A percentile compares a stretch with the other conserved stretches of the same genome.
Evolutionary conservation across 1,140 invertebrate species (phyloP).

Genomic region (Temnothorax curvispinosus): DNA sequence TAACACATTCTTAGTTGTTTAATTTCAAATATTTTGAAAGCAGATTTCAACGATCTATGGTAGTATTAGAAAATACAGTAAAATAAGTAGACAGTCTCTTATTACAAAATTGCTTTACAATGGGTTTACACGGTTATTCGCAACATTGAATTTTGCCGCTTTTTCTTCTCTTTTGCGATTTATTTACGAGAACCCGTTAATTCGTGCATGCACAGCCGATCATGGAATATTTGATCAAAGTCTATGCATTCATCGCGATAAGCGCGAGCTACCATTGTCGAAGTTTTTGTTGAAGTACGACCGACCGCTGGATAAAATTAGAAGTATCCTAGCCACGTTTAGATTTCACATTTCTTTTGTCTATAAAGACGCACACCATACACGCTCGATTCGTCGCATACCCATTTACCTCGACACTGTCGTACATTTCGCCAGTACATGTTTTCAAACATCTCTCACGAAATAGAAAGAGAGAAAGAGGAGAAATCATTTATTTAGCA

Average conservation of each 20-base stretch:
- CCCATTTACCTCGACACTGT: slow-evolving; percentile 18
- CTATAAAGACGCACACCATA: not conserved
- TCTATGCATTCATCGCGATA: not conserved
- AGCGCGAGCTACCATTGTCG: not conserved
- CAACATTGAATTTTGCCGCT: slow-evolving; percentile 33
- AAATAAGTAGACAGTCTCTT: not conserved
- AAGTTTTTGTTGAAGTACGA: not conserved
- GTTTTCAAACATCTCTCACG: slow-evolving; percentile 32
- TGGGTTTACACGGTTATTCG: slow-evolving; percentile 15
- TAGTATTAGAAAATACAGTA: not conserved
- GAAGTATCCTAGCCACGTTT: not conserved
- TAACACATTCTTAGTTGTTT: slow-evolving; percentile 16
- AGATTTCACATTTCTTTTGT: slow-evolving; percentile 2
- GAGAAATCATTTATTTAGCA: slow-evolving; percentile 43
- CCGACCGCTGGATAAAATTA: not conserved
- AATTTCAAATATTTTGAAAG: not conserved
- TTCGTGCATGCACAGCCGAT: slow-evolving; percentile 32
- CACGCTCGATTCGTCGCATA: slow-evolving; percentile 6
- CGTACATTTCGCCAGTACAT: not conserved
- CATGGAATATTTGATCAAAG: slow-evolving; percentile 14
- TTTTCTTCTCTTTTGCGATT: slow-evolving; percentile 24
- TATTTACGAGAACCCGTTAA: slow-evolving; percentile 11
- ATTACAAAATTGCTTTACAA: not conserved
- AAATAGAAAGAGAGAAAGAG: not conserved
- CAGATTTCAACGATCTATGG: not conserved